These are phyloP conservation scores for Cathartes aura DNA, from an alignment of 2,113 vertebrate species.

Conservation along the genomic window DNA sequence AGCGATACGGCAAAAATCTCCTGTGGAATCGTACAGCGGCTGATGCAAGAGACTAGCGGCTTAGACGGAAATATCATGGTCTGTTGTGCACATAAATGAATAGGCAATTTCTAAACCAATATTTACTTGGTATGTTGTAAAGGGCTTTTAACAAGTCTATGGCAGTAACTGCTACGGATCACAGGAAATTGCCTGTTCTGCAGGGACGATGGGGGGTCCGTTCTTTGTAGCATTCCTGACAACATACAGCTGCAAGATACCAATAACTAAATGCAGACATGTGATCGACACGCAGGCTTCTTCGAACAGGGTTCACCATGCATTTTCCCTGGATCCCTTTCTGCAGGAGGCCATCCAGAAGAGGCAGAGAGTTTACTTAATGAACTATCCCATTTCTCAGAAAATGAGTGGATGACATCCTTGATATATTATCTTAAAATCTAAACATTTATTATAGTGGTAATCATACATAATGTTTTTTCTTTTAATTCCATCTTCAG, in stretches of 20 bases:
- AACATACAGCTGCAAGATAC: neutral
- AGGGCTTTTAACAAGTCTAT: neutral
- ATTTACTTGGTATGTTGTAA: neutral
- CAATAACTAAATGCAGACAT: neutral
- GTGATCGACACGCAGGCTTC: neutral
- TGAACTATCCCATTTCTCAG: neutral
- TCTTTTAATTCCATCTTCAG: neutral
- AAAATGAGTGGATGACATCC: neutral
- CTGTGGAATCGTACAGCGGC: neutral
- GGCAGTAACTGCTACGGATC: neutral
- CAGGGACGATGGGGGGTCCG: accelerated
- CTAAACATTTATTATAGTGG: neutral
- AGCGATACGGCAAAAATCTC: neutral
- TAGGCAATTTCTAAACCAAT: neutral
- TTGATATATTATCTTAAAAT: neutral
- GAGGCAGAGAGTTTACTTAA: neutral
- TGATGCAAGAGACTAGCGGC: neutral
- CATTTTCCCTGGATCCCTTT: neutral
- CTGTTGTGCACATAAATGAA: neutral
- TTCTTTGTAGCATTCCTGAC: neutral
- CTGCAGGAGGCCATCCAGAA: neutral
- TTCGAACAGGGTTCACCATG: neutral
- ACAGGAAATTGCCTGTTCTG: neutral
- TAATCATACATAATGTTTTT: neutral
- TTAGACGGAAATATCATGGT: neutral